Evolutionary conservation across 2,888 invertebrate genomes (phyloP), one percentile per base, ranked within the genome.

Genomic region (Pyrgus malvae): DNA sequence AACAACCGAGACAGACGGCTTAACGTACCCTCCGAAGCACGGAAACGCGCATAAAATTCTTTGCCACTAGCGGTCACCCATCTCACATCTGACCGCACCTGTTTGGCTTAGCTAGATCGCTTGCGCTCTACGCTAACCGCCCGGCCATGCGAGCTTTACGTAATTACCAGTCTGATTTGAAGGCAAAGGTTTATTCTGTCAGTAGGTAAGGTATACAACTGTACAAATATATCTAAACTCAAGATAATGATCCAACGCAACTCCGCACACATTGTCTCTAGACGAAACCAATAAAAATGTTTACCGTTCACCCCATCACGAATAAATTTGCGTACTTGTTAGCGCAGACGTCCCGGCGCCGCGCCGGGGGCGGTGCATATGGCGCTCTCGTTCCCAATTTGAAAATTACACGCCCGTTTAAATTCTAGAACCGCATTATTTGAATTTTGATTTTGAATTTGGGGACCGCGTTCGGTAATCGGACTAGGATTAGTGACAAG

Each of bases 391-490:
- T 72, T 70, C 53, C 11, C 72, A 79, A 82, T 76, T 82, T 82
- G 68, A 75, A 79, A 83, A 87, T 86, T 83, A 83, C 72, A 80
- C 79, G 80, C 83, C 65, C 81, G 83, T 84, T 86, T 86, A 83
- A 86, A 80, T 81, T 80, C 27, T 72, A 56, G 66, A 64, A 72
- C 77, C 80, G 74, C 80, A 74, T 79, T 76, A 79, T 79, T 78
- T 70, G 76, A 80, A 72, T 78, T n/a, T n/a, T n/a, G 74, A 67
- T 69, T 51, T 51, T 27, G 44, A 33, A 51, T 44, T 51, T 38
- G 51, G 51, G 70, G 68, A 70, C 70, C 62, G 62, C 62, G 50
- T 57, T 60, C 67, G 54, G 68, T 85, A 83, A 86, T 86, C 85
- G 80, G 77, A 81, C 80, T 81, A 78, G 74, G 79, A 78, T 81